Percentiles rank a stretch among this genome's conserved stretches.
Conservation (phyloP, 2,797 vertebrate species). For the Harpagifer antarcticus region DNA sequence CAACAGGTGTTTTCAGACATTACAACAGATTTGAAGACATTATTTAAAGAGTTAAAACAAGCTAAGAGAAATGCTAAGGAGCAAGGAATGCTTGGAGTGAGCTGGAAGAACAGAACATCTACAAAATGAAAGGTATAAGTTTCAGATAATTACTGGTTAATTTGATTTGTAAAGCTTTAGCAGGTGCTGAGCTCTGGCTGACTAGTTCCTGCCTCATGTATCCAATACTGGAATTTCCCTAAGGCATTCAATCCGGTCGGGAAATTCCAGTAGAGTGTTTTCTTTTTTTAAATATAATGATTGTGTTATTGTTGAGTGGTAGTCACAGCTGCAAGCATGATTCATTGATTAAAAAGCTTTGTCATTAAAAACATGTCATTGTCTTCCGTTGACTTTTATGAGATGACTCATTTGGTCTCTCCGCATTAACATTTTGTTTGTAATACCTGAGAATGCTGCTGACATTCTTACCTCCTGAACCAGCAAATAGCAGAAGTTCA, state of each 20-base stretch:
- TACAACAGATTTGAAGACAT: background rate
- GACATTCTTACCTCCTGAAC: background rate
- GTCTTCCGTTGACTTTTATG: background rate
- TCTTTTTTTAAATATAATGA: background rate
- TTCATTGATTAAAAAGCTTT: background rate
- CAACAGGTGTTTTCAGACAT: slow-evolving; percentile 25
- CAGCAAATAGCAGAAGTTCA: background rate
- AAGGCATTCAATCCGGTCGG: background rate
- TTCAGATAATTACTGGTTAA: slow-evolving; percentile 1
- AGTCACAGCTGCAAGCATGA: background rate
- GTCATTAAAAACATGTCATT: background rate
- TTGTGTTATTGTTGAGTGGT: background rate
- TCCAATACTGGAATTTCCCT: background rate
- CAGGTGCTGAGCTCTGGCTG: background rate
- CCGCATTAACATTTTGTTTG: background rate
- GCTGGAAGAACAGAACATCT: background rate
- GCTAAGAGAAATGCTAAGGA: background rate
- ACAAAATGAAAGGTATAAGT: background rate
- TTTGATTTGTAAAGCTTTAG: background rate
- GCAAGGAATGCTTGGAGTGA: background rate
- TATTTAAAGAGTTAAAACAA: background rate
- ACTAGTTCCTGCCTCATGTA: background rate
- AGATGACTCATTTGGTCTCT: background rate
- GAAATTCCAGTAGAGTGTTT: too few relatives aligned
- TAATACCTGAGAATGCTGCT: slow-evolving; percentile 15